Percentiles rank a stretch among this genome's conserved stretches.
Conservation (phyloP, 2,797 vertebrate species). For the Poeciliopsis turneri region DNA sequence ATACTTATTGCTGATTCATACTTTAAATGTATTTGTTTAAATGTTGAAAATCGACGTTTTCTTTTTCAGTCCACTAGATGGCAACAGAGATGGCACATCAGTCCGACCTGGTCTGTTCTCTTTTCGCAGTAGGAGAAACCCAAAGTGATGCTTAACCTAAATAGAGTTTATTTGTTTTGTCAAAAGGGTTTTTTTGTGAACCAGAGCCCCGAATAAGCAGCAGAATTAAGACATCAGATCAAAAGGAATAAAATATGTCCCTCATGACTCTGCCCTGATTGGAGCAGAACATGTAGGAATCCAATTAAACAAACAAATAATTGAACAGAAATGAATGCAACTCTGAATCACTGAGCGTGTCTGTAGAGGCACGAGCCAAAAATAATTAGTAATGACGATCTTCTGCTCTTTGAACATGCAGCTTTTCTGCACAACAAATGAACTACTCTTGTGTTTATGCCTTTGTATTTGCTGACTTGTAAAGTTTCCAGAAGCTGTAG, state of each 20-base stretch:
- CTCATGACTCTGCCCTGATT: slow-evolving; percentile 75
- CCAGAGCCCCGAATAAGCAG: slow-evolving; percentile 69
- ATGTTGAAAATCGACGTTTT: not conserved
- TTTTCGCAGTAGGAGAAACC: slow-evolving; percentile 67
- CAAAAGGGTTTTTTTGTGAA: slow-evolving; percentile 75
- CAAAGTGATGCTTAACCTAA: slow-evolving; percentile 80
- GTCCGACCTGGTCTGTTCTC: slow-evolving; percentile 64
- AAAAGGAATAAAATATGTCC: slow-evolving; percentile 82
- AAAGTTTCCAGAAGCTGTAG: slow-evolving; percentile 53
- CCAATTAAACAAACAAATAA: slow-evolving; percentile 84
- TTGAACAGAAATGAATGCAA: slow-evolving; percentile 82
- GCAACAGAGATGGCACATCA: slow-evolving; percentile 44
- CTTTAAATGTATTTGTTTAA: not conserved
- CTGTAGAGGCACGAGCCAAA: slow-evolving; percentile 66
- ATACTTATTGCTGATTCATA: not conserved
- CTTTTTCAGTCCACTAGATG: slow-evolving; percentile 61
- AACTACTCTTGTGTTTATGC: slow-evolving; percentile 70
- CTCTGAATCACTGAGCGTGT: slow-evolving; percentile 65
- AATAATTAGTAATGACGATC: slow-evolving; percentile 72
- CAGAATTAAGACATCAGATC: slow-evolving; percentile 80
- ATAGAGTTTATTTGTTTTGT: slow-evolving; percentile 81
- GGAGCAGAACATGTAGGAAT: slow-evolving; percentile 70
- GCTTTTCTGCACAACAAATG: slow-evolving; percentile 68
- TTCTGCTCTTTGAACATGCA: slow-evolving; percentile 74
- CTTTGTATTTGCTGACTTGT: slow-evolving; percentile 64